Evolutionary conservation across 2,888 invertebrate genomes (phyloP), one percentile per base, ranked within the genome.

Genomic region (Nymphalis polychloros): DNA sequence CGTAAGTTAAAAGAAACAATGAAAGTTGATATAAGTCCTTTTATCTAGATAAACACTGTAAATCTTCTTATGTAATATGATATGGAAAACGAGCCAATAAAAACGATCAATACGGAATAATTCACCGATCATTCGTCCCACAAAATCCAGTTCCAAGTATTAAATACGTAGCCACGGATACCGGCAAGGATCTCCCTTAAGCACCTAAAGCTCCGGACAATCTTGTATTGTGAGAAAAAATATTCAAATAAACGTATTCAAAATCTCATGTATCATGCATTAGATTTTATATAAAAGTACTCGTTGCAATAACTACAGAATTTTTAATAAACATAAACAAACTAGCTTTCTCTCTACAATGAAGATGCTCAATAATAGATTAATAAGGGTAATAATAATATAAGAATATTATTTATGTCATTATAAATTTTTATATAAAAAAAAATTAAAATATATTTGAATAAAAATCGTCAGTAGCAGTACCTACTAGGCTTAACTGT

Each of bases 61-160:
- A 19, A 57, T 35, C 7, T 52, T 20, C 35, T 10, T 19, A 57
- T 41, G 19, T 31, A 57, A 19, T 57, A n/a, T 41, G 3, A 13
- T n/a, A 31, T 57, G 52, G 47, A 55, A 67, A 61, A 64, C 59
- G 61, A 61, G 48, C 48, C 52, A 62, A 64, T 70, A 61, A 64
- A 66, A 52, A 6, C 46, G 60, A 60, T 66, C 60, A 53, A 16
- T 7, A 27, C 8, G 20, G 60, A 31, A 66, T 66, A 66, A 41
- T 66, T 52, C 49, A 27, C 47, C 47, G 46, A 47, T 47, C 46
- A 53, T 31, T 48, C 46, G 60, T 55, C 60, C 60, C 41, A 6
- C 19, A 31, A 19, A 41, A 57, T 57, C 57, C 57, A 41, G 19
- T 19, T 13, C n/a, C 55, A 8, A 55, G 55, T 31, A 31, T 55